Evolutionary conservation across 2,888 invertebrate species (phyloP).

Genomic region (Pyrochroa serraticornis): DNA sequence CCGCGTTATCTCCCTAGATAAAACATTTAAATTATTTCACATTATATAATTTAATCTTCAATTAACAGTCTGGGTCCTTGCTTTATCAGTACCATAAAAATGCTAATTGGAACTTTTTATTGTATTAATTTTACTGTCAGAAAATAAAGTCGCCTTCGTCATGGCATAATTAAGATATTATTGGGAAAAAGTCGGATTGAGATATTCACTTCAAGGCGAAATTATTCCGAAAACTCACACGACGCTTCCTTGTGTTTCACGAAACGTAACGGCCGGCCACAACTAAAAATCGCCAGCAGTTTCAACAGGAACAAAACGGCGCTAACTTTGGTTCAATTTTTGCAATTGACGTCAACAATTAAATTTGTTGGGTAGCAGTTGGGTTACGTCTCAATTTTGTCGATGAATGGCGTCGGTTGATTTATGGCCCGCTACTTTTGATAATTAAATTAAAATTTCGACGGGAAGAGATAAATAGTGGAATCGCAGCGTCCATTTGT

Average conservation of each 20-base stretch:
- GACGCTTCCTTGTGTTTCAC: too few species aligned
- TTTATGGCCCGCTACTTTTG: slow-evolving; percentile 1
- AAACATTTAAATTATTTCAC: slow-evolving; percentile 4
- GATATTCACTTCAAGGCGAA: neutral
- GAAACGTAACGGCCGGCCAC: too few species aligned
- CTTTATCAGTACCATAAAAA: slow-evolving; percentile 16
- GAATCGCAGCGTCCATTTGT: neutral
- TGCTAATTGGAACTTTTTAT: slow-evolving; percentile 12
- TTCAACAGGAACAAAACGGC: too few species aligned
- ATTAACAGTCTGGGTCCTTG: slow-evolving; percentile 14
- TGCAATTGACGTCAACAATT: too few species aligned
- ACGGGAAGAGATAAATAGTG: neutral
- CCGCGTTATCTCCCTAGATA: neutral
- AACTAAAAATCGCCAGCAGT: too few species aligned
- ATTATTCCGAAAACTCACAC: neutral
- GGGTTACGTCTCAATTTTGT: too few species aligned
- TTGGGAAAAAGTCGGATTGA: slow-evolving; percentile 1
- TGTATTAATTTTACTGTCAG: slow-evolving; percentile 2
- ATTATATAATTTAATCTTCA: slow-evolving; percentile 17
- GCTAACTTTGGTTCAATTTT: too few species aligned
- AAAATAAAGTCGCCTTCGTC: neutral
- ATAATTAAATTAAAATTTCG: slow-evolving; percentile 12
- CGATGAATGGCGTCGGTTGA: too few species aligned
- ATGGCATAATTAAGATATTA: slow-evolving; percentile 18
- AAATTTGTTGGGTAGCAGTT: too few species aligned